Conservation (phyloP, 2,888 invertebrate genomes). For the Caenorhabditis sp. region DNA sequence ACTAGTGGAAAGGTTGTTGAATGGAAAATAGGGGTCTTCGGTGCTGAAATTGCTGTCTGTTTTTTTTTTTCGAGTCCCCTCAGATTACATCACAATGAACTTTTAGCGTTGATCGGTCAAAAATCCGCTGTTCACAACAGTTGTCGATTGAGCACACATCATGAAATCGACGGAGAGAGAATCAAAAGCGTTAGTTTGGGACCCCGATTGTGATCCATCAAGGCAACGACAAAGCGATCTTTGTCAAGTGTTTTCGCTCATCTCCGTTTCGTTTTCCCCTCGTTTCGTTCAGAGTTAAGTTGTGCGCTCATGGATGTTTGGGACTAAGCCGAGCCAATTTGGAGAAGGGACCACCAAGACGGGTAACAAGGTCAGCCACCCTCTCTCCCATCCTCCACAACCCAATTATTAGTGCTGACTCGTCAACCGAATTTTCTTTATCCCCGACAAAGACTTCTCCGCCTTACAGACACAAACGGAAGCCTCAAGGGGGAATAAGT, state of each 20-base stretch:
- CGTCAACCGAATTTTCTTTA: constrained; percentile 22
- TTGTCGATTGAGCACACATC: constrained; percentile 4
- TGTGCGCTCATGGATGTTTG: constrained; percentile 12
- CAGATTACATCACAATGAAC: constrained; percentile 30
- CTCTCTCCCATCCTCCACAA: constrained; percentile 21
- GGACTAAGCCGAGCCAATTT: constrained; percentile 16
- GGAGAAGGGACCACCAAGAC: constrained; percentile 42
- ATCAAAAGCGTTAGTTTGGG: not conserved
- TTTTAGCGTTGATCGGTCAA: constrained; percentile 51
- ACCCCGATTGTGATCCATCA: constrained; percentile 12
- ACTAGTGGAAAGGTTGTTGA: not conserved
- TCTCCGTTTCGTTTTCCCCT: not conserved
- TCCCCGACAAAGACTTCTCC: not conserved
- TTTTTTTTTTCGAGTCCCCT: not conserved
- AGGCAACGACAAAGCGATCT: constrained; percentile 45
- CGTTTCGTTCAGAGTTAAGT: constrained; percentile 14
- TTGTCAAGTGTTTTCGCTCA: constrained; percentile 43
- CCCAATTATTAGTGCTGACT: constrained; percentile 53
- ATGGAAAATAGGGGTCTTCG: not conserved
- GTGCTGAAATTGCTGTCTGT: not conserved
- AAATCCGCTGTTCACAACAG: constrained; percentile 28
- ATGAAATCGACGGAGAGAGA: constrained; percentile 7
- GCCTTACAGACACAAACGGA: constrained; percentile 7
- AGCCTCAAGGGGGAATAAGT: not conserved
- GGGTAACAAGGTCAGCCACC: constrained; percentile 57